Evolutionary conservation across 2,797 vertebrate species (phyloP).

Genomic region (Synaphobranchus kaupii): DNA sequence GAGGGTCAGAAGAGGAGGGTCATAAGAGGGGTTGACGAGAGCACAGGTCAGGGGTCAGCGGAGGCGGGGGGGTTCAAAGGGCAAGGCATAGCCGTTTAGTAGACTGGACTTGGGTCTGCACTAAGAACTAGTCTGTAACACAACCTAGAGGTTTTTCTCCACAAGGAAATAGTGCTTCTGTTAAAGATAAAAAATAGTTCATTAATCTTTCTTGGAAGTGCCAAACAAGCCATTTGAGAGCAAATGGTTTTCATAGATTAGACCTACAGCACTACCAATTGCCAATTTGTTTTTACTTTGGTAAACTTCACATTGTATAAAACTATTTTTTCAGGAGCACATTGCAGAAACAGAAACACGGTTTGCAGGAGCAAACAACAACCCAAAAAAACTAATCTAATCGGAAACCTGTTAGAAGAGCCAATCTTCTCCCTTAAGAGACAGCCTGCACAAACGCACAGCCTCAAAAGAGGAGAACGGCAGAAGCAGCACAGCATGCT

Average conservation of each 20-base stretch:
- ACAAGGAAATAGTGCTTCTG: slow-evolving; percentile 22
- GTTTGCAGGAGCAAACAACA: slow-evolving; percentile 50
- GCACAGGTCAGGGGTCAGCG: not conserved
- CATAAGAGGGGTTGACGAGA: not conserved
- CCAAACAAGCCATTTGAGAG: not conserved
- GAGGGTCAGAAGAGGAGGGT: not conserved
- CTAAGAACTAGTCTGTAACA: slow-evolving; percentile 41
- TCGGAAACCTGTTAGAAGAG: not conserved
- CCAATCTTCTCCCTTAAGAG: not conserved
- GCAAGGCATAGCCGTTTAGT: slow-evolving; percentile 30
- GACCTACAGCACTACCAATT: not conserved
- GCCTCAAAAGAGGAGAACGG: not conserved
- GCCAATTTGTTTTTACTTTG: slow-evolving; percentile 29
- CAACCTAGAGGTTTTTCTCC: slow-evolving; percentile 12
- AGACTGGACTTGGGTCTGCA: slow-evolving; percentile 35
- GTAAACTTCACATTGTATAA: slow-evolving; percentile 16
- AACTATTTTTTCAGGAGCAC: slow-evolving; percentile 45
- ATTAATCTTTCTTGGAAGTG: not conserved
- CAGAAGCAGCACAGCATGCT: slow-evolving; percentile 61
- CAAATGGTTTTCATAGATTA: not conserved
- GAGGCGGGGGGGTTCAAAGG: not conserved
- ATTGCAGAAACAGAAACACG: slow-evolving; percentile 22
- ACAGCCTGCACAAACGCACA: not conserved
- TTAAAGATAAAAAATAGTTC: slow-evolving; percentile 18
- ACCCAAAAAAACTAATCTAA: slow-evolving; percentile 23